phyloP scores from a whole-genome alignment of 2,888 invertebrate species.

The Mesorhabditis belari region DNA sequence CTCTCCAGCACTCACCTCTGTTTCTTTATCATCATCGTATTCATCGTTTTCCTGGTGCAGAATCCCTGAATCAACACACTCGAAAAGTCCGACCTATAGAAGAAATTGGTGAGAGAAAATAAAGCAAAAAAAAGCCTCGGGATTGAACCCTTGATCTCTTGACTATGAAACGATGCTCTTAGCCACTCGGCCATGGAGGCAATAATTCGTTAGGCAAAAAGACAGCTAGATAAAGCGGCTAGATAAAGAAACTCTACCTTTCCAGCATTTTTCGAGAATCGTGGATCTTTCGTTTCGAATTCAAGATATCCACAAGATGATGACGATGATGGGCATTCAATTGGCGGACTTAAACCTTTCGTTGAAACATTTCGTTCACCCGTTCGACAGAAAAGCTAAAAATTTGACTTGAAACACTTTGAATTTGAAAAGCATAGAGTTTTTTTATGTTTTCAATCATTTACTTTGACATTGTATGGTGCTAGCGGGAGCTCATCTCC shows the following conservation, averaged over 20 bases:
- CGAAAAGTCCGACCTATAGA: slow-evolving; percentile 21
- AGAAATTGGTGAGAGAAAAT: background rate
- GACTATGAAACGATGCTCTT: too few species aligned
- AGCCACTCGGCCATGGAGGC: too few species aligned
- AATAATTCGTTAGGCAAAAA: too few species aligned
- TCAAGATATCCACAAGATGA: slow-evolving; percentile 31
- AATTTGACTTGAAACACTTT: background rate
- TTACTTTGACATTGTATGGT: slow-evolving; percentile 34
- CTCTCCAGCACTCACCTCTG: background rate
- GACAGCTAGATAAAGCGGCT: too few species aligned
- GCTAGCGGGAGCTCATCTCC: slow-evolving; percentile 25
- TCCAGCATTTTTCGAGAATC: background rate
- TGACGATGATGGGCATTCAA: slow-evolving; percentile 26
- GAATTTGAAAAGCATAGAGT: background rate
- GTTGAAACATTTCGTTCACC: slow-evolving; percentile 20
- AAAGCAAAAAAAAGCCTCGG: background rate
- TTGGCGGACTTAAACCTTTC: too few species aligned
- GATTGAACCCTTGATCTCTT: too few species aligned
- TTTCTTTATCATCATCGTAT: slow-evolving; percentile 6
- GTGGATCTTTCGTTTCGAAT: slow-evolving; percentile 11
- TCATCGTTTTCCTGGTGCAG: slow-evolving; percentile 14
- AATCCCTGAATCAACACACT: slow-evolving; percentile 31
- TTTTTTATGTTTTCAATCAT: too few species aligned
- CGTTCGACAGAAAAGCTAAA: slow-evolving; percentile 30
- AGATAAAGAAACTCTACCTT: background rate